Base-by-base conservation (phyloP, 2,888 invertebrate genomes). In the Chrysomela aeneicollis region DNA sequence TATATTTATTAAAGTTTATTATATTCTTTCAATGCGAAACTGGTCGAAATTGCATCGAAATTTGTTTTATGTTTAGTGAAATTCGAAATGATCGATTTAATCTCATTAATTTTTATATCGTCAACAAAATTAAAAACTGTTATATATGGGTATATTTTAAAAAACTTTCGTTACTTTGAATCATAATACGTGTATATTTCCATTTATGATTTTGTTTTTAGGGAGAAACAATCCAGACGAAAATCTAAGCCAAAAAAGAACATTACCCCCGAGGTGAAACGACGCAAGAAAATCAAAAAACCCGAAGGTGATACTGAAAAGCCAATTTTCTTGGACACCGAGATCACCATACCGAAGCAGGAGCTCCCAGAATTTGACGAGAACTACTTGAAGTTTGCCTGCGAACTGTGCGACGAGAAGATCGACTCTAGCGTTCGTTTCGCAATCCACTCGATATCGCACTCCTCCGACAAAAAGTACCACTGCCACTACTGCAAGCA, bases 361-460 rank as follows among this genome's bases (percentile, higher is more conserved):
- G 52, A 26, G 54, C 62, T 8, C n/a, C 62, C 17, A n/a, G 63
- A 67, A 4, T 19, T 49, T 10, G 68, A 82, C 79, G 73, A 79
- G 79, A 66, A 81, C 79, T 66, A 71, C 35, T 49, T 74, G 21
- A 68, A 71, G 35, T 74, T 73, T 35, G 62, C 85, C 37, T 87
- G 87, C 64, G 85, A 86, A 66, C 66, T 85, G 47, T 87, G 87
- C 53, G 85, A 86, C 1, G 85, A 86, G 65, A 80, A 84, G 8
- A 86, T 86, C 61, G 84, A 84, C 8, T 70, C 71, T 10, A 76
- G 78, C 51, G 61, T 80, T 6, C 77, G 74, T 9, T 81, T 78
- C 59, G 81, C 80, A 0, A 59, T 79, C 26, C 81, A 81, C 68
- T 79, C 79, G 30, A 75, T 77, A 37, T 61, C 68, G 32, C 81